Conservation (phyloP, 1,140 invertebrate species). For the Drosophila bocqueti region DNA sequence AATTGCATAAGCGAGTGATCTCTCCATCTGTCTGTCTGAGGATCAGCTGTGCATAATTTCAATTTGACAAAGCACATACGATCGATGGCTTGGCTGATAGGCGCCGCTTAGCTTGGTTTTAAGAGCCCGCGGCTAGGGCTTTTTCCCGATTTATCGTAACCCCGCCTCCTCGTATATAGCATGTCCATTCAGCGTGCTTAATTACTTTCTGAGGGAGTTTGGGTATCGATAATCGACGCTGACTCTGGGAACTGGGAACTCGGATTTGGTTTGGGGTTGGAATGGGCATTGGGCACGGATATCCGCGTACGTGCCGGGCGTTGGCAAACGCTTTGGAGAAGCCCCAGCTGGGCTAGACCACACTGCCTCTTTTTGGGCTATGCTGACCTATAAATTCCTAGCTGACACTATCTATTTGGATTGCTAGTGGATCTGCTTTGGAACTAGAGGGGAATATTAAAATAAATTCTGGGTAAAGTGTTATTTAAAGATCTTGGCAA, state of each 20-base stretch:
- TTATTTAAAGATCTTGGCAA: not conserved
- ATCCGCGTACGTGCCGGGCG: conserved; percentile 77
- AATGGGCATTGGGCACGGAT: conserved; percentile 74
- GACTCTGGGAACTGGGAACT: conserved; percentile 53
- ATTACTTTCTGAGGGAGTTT: conserved; percentile 56
- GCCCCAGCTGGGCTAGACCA: conserved; percentile 22
- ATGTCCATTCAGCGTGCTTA: conserved; percentile 57
- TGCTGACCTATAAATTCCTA: conserved; percentile 63
- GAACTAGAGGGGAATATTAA: not conserved
- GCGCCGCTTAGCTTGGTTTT: conserved; percentile 58
- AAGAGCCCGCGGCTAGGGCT: conserved; percentile 53
- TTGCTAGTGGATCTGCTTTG: not conserved
- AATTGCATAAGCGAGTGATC: conserved; percentile 69
- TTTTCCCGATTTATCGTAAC: conserved; percentile 28
- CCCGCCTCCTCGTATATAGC: conserved; percentile 12
- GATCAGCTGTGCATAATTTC: conserved; percentile 79
- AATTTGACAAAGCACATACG: conserved; percentile 80
- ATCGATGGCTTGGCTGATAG: conserved; percentile 73
- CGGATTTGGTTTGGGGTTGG: conserved; percentile 51
- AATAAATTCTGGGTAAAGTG: not conserved
- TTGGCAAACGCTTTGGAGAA: conserved; percentile 34
- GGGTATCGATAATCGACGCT: conserved; percentile 38
- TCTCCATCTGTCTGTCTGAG: conserved; percentile 62
- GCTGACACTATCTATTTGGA: conserved; percentile 13
- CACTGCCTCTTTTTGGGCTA: conserved; percentile 36